Evolutionary conservation across 2,113 vertebrate species (phyloP), one percentile per base, ranked within the genome.

Genomic region (Ornithorhynchus anatinus): DNA sequence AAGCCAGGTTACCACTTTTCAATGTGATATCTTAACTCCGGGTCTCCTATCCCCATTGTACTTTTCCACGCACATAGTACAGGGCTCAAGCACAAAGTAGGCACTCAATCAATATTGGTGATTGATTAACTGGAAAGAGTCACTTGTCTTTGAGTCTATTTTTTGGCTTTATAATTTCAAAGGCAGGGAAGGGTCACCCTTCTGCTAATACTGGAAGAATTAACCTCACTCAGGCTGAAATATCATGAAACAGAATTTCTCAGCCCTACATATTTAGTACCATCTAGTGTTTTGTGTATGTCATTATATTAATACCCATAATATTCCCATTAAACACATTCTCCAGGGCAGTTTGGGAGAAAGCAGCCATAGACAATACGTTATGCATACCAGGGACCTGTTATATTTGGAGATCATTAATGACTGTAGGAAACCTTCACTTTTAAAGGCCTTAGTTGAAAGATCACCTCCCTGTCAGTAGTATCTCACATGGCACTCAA

Each of bases 341-440:
- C 56, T 66, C 52, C 69, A 59, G 20, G n/a, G 52, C 33, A 43
- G 38, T 32, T 13, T 53, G 23, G 33, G 44, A 59, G 60, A 58
- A 43, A 82, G 33, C 60, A 63, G 52, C 68, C 50, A 70, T 61
- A 61, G 80, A 60, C 73, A 78, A 56, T 80, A 54, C 12, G 45
- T 75, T 80, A 47, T 59, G 48, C 72, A 67, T 54, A 58, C 53
- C 60, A 52, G 60, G 53, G 52, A 57, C 78, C 84, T 42, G 61
- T 84, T 79, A 77, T 70, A 81, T 85, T 84, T 72, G 64, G 8
- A 67, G 39, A 80, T 88, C 83, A 75, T 82, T 84, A 80, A 75
- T 75, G 78, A 81, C 67, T 37, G 72, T 78, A 73, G 58, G 68
- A 80, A 87, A 75, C 67, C n/a, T 50, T 61, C 63, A 81, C 78